Evolutionary conservation across 2,888 invertebrate species (phyloP), one percentile per base, ranked within the genome.

Genomic region (Ferdinandea cuprea): DNA sequence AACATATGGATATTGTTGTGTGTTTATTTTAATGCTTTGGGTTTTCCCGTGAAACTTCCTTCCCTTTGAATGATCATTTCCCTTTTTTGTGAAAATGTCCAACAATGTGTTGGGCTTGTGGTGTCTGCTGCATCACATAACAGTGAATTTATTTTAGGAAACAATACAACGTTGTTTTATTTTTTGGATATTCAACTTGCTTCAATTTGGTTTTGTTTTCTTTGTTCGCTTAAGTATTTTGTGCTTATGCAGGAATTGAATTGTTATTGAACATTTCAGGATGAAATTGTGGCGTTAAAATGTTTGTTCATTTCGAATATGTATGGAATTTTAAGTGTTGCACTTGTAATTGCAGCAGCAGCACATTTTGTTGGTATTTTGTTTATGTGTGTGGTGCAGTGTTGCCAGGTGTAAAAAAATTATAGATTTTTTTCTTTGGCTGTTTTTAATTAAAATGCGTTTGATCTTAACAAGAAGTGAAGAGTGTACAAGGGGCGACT

Each of bases 101-200:
- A 63, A 63, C 73, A 50, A 42, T 37, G n/a, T 42, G 58, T 19
- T 59, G 30, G 8, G 35, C 54, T 19, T n/a, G n/a, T n/a, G n/a
- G n/a, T n/a, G n/a, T n/a, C n/a, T n/a, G n/a, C 44, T 9, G 15
- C 13, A 11, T 6, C 21, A 30, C 48, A 37, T 9, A 19, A 13
- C 30, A 46, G 25, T 48, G 35, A 74, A 54, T 69, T 76, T 76
- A 81, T 81, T 81, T 81, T 81, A 15, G 71, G 77, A 77, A 72
- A 76, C 65, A 71, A 76, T 65, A 50, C 28, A 32, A 19, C 37
- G 32, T 11, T 71, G 15, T 63, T 8, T 35, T 40, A 2, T 48
- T 61, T 35, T 15, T 30, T n/a, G n/a, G n/a, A n/a, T n/a, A n/a
- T n/a, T n/a, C n/a, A n/a, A n/a, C n/a, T 37, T 37, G 3, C 0